A percentile compares a stretch with the other conserved stretches of the same genome.
Evolutionary conservation across 1,140 invertebrate genomes (phyloP).

Genomic region (Dryas iulia): DNA sequence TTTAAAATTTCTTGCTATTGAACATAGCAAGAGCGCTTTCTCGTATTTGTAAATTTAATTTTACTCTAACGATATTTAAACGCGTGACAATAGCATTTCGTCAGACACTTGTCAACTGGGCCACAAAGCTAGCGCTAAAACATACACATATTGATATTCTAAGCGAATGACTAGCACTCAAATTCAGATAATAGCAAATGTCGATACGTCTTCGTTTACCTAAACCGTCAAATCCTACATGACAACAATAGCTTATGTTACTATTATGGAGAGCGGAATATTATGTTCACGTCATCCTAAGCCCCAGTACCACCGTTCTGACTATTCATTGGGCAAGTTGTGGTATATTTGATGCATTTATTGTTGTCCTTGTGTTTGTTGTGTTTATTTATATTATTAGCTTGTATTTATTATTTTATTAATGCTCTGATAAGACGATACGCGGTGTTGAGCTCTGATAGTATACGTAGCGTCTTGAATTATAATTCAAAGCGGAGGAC

Average conservation of each 20-base stretch:
- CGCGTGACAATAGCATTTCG: not conserved
- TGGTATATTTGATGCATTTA: not conserved
- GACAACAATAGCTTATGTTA: not conserved
- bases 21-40: too few relatives aligned
- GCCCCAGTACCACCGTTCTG: not conserved
- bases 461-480: too few relatives aligned
- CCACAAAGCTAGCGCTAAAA: not conserved
- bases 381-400: not conserved
- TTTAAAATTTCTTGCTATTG: too few relatives aligned
- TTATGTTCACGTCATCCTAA: not conserved
- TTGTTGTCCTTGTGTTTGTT: too few relatives aligned
- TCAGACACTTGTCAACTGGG: not conserved
- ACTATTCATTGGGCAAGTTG: not conserved
- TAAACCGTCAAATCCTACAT: not conserved
- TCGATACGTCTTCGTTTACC: not conserved
- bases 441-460: too few relatives aligned
- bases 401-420: too few relatives aligned
- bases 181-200: not conserved
- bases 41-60: too few relatives aligned
- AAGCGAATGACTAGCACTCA: not conserved
- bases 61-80: too few relatives aligned
- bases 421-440: too few relatives aligned
- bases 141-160: not conserved
- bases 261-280: not conserved
- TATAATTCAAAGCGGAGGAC: too few relatives aligned